Evolutionary conservation across 1,140 invertebrate species (phyloP), one percentile per base, ranked within the genome.

Genomic region (Hylaeus volcanicus): DNA sequence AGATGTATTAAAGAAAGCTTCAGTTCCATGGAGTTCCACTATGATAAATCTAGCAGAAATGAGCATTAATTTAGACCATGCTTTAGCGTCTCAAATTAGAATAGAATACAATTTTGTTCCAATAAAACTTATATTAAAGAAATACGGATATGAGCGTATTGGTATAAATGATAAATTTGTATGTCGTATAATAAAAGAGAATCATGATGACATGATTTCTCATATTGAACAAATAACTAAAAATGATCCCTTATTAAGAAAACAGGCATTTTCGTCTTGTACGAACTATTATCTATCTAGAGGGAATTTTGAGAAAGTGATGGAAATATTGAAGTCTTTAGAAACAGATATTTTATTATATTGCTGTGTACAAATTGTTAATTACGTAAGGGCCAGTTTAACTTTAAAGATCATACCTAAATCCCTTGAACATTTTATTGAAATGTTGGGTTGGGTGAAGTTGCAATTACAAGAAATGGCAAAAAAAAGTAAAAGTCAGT

Each of bases 11-110:
- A 91, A 83, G 78, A 92, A 88, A 82, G 91, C 88, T 41, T 86
- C 90, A 11, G 91, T 92, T 39, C 92, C 92, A 15, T 91, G 92
- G 89, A 92, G 89, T 80, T 72, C 84, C 60, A 88, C 82, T 64
- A 88, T 93, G 53, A 2, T 74, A 14, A 81, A 70, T 39, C 60
- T 92, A 37, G 87, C 88, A 79, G 90, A 91, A 83, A 66, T 58
- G 51, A 86, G 83, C 70, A 86, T 74, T 14, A 82, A 71, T 43
- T 86, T 88, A 5, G 86, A 92, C 58, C 90, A 92, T 72, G 64
- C 74, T 58, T 81, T 92, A 39, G 86, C 88, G 14, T 64, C 73
- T 12, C 74, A 92, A 80, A 91, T 93, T 56, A 88, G 75, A 58
- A 86, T 77, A 12, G 91, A 91, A 81, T 68, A 69, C 26, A 90